A percentile compares a stretch with the other conserved stretches of the same genome.
These are phyloP conservation scores for Plebejus melissa DNA, from an alignment of 2,888 invertebrate species.

Conservation along the genomic window DNA sequence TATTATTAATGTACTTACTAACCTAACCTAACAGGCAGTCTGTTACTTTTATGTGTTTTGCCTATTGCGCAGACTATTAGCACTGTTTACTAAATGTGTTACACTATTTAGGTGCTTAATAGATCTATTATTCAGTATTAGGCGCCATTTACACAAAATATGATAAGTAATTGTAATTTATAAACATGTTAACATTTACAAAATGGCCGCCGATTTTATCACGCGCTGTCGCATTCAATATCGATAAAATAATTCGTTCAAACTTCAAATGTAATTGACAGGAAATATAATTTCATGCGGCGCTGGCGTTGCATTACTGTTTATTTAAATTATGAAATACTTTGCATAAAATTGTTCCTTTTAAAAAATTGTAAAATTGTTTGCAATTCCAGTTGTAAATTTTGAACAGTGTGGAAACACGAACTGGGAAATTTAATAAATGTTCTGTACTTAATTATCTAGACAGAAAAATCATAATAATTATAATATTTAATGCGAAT, in stretches of 20 bases:
- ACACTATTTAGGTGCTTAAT: neutral
- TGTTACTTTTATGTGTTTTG: neutral
- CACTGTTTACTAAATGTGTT: neutral
- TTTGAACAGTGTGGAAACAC: neutral
- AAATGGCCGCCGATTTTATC: slow-evolving; percentile 20
- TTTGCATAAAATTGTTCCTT: neutral
- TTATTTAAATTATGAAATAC: slow-evolving; percentile 12
- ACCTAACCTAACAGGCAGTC: neutral
- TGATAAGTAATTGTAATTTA: slow-evolving; percentile 1
- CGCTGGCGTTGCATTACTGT: slow-evolving; percentile 17
- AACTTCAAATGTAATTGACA: slow-evolving; percentile 2
- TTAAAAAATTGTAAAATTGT: neutral
- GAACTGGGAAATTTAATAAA: neutral
- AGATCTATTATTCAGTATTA: neutral
- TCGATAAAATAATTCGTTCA: slow-evolving; percentile 24
- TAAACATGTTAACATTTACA: slow-evolving; percentile 3
- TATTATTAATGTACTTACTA: neutral
- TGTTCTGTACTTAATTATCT: no score
- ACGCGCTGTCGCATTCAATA: slow-evolving; percentile 20
- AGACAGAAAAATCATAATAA: no score
- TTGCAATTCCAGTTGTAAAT: neutral
- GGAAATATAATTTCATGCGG: slow-evolving; percentile 19
- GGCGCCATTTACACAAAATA: neutral
- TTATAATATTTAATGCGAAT: no score
- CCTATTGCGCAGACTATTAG: slow-evolving; percentile 1